Percentiles rank a stretch among this genome's conserved stretches.
Conservation (phyloP, 1,140 invertebrate species). For the Bombus cullumanus region DNA sequence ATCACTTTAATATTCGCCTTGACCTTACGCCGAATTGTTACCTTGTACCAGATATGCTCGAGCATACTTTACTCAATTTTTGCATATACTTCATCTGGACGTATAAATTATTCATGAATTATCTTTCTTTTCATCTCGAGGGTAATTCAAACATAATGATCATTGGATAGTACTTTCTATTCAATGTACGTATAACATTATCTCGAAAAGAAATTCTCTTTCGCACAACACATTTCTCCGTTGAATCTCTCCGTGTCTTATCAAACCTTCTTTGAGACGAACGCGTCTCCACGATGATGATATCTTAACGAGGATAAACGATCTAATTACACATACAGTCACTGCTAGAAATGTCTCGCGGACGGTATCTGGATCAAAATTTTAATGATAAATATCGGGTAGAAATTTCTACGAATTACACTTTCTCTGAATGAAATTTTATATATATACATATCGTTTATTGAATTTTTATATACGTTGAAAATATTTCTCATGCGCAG, state of each 20-base stretch:
- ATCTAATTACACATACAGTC: conserved; percentile 41
- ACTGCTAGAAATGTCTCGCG: background rate
- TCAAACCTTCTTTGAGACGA: conserved; percentile 16
- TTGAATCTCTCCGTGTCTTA: conserved; percentile 30
- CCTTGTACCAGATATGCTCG: background rate
- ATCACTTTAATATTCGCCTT: background rate
- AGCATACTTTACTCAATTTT: background rate
- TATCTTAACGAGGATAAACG: conserved; percentile 51
- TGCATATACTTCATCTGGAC: no score
- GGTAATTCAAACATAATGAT: background rate
- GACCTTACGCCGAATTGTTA: conserved; percentile 36
- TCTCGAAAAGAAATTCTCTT: conserved; percentile 1
- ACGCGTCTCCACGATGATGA: conserved; percentile 28
- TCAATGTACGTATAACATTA: background rate
- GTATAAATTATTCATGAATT: background rate
- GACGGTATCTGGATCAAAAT: background rate
- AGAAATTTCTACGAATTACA: background rate
- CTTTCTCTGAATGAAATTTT: background rate
- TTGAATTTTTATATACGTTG: background rate
- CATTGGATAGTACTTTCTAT: background rate
- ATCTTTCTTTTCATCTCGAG: background rate
- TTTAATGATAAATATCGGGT: background rate
- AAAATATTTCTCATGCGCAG: background rate
- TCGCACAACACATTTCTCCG: background rate
- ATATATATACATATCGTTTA: no score